phyloP scores from a whole-genome alignment of 2,888 invertebrate genomes.

The Strigamia maritima region DNA sequence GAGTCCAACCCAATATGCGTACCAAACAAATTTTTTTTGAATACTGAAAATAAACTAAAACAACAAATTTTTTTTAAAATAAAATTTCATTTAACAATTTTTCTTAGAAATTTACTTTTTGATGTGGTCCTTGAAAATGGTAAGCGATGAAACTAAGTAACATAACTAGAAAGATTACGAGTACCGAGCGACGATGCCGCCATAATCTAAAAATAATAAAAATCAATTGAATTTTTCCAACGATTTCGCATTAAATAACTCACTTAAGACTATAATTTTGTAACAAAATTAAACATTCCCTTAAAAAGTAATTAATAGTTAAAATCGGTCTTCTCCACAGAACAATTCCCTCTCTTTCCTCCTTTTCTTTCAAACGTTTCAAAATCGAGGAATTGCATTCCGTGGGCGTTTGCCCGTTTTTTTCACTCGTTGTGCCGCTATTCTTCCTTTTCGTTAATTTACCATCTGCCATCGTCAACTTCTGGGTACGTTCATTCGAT shows the following conservation, averaged over 20 bases:
- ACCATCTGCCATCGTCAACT: constrained; percentile 32
- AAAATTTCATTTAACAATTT: no score
- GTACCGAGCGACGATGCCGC: constrained; percentile 47
- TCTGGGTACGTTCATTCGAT: background rate
- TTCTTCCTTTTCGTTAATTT: constrained; percentile 23
- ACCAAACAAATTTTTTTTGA: constrained; percentile 62
- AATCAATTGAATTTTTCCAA: no score
- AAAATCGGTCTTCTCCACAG: constrained; percentile 76
- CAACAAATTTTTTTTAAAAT: no score
- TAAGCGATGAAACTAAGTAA: constrained; percentile 13
- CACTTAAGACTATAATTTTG: constrained; percentile 61
- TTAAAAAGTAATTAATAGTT: constrained; percentile 74
- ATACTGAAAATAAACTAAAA: constrained; percentile 49
- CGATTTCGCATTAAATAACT: no score
- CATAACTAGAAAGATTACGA: background rate
- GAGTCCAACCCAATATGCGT: constrained; percentile 85
- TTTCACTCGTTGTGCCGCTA: background rate
- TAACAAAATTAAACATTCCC: constrained; percentile 67
- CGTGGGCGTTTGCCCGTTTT: constrained; percentile 9
- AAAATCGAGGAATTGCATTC: constrained; percentile 20
- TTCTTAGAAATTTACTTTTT: constrained; percentile 37
- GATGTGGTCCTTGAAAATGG: constrained; percentile 43
- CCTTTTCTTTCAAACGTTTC: constrained; percentile 22
- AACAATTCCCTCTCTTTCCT: constrained; percentile 66
- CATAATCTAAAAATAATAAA: constrained; percentile 60